A percentile compares a stretch with the other conserved stretches of the same genome.
Conservation (phyloP, 2,113 vertebrate genomes). For the Lucifuga dentata region DNA sequence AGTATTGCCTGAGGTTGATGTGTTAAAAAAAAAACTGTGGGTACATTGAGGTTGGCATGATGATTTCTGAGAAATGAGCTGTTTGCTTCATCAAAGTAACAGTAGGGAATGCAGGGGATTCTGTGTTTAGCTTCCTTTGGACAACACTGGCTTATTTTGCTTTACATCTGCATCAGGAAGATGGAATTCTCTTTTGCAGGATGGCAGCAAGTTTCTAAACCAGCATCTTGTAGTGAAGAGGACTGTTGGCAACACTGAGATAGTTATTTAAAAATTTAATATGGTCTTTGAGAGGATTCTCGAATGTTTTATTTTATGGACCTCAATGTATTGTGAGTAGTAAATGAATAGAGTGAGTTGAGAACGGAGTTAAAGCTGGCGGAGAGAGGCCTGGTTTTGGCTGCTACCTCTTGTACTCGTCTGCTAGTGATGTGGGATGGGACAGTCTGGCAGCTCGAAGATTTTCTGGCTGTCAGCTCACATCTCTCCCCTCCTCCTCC, state of each 20-base stretch:
- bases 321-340: background rate
- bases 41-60: conserved; percentile 43
- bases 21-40: conserved; percentile 16
- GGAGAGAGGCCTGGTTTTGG: conserved; percentile 14
- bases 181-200: conserved; percentile 53
- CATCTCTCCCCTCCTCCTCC: conserved; percentile 19
- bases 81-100: conserved; percentile 73
- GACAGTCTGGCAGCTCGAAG: conserved; percentile 54
- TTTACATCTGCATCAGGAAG: conserved; percentile 52
- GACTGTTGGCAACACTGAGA: background rate
- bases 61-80: conserved; percentile 48
- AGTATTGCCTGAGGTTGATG: conserved; percentile 39
- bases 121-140: conserved; percentile 67
- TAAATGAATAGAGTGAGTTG: conserved; percentile 15
- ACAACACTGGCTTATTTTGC: conserved; percentile 77
- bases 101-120: conserved; percentile 42
- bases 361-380: background rate
- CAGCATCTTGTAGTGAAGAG: conserved; percentile 20
- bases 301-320: conserved; percentile 5
- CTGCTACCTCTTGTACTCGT: conserved; percentile 37
- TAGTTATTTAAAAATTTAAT: conserved; percentile 8
- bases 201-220: conserved; percentile 21
- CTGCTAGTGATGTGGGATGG: conserved; percentile 19
- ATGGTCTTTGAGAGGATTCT: background rate
- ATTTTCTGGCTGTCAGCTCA: conserved; percentile 43